Conservation (phyloP, 2,797 vertebrate species). For the Sylvilagus floridanus region DNA sequence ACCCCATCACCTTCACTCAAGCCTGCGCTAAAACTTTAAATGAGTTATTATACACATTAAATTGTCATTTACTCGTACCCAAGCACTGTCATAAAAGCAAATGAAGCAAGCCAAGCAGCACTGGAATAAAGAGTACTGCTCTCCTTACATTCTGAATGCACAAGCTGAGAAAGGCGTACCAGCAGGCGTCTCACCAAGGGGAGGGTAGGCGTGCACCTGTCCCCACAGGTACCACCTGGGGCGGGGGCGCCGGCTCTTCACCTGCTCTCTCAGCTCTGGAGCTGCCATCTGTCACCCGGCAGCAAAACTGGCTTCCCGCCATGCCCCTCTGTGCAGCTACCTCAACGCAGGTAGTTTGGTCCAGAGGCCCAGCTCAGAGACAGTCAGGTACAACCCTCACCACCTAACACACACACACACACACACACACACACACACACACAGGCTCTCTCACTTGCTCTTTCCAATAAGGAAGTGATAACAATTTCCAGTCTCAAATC, state of each 20-base stretch:
- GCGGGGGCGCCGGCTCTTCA: not conserved
- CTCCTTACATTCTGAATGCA: slow-evolving; percentile 79
- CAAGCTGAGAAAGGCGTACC: slow-evolving; percentile 73
- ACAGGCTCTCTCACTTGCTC: not conserved
- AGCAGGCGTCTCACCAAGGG: slow-evolving; percentile 61
- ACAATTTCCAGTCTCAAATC: not conserved
- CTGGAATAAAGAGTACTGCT: slow-evolving; percentile 81
- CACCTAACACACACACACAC: not conserved
- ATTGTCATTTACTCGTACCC: slow-evolving; percentile 83
- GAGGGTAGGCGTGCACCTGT: not conserved
- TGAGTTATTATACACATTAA: slow-evolving; percentile 85
- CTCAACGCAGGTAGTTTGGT: not conserved
- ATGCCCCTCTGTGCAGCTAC: not conserved
- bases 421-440: not conserved
- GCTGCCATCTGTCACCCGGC: not conserved
- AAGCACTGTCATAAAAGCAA: slow-evolving; percentile 85
- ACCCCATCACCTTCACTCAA: slow-evolving; percentile 81
- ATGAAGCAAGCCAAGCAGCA: slow-evolving; percentile 82
- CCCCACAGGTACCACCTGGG: slow-evolving; percentile 43
- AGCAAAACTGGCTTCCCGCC: not conserved
- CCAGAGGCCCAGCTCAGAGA: not conserved
- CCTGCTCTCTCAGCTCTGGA: not conserved
- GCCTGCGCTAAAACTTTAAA: slow-evolving; percentile 81
- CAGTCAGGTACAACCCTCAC: not conserved
- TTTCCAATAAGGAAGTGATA: not conserved